A percentile compares a stretch with the other conserved stretches of the same genome.
Conservation (phyloP, 2,888 invertebrate species). For the Oxystoma pomonae region DNA sequence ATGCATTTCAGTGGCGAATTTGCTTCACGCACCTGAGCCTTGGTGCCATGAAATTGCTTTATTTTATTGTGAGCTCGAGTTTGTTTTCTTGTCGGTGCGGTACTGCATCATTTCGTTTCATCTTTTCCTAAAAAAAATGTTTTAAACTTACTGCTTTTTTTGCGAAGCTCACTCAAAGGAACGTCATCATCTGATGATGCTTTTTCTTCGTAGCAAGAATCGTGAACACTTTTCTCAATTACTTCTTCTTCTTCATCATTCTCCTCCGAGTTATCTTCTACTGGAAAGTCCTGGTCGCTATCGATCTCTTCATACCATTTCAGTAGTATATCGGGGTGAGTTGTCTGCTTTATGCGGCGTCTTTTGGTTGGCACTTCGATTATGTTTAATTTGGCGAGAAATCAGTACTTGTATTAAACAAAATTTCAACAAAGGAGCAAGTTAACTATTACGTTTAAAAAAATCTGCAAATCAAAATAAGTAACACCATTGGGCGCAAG, state of each 20-base stretch:
- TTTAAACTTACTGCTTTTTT: not conserved
- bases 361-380: not conserved
- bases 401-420: conserved; percentile 2
- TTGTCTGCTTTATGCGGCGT: conserved; percentile 1
- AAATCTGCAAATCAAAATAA: not conserved
- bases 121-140: too few relatives aligned
- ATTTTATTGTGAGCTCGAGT: conserved; percentile 3
- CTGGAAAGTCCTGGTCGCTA: conserved; percentile 1
- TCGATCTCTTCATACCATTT: conserved; percentile 2
- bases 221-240: conserved; percentile 2
- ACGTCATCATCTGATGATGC: conserved; percentile 3
- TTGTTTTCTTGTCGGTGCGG: not conserved
- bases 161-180: not conserved
- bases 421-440: not conserved
- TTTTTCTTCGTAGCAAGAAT: conserved; percentile 5
- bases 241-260: conserved; percentile 3
- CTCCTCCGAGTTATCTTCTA: conserved; percentile 2
- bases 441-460: not conserved
- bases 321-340: conserved; percentile 3
- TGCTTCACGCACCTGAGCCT: conserved; percentile 2
- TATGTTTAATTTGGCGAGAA: conserved; percentile 1
- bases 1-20: not conserved
- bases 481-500: not conserved
- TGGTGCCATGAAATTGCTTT: conserved; percentile 6
- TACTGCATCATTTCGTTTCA: too few relatives aligned